Percentiles rank a stretch among this genome's conserved stretches.
Conservation (phyloP, 2,888 invertebrate species). For the Meteorus colon region DNA sequence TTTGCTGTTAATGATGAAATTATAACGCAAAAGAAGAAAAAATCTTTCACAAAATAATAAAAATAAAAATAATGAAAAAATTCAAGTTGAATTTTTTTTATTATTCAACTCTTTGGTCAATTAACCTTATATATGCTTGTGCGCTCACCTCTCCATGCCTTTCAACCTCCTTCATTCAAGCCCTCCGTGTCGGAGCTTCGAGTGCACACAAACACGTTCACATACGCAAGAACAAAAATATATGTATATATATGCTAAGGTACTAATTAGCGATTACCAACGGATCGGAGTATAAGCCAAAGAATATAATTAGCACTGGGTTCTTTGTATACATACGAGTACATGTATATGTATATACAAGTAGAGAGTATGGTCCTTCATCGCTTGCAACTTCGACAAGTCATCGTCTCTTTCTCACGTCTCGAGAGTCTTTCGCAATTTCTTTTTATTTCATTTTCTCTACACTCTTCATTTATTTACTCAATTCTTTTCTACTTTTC, state of each 20-base stretch:
- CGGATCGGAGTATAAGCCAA: constrained; percentile 55
- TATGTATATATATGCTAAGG: constrained; percentile 33
- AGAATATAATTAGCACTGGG: constrained; percentile 65
- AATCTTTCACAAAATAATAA: no score
- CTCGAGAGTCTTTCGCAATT: constrained; percentile 40
- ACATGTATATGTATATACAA: constrained; percentile 15
- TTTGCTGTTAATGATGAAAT: no score
- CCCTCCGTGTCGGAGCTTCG: constrained; percentile 48
- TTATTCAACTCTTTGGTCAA: constrained; percentile 4
- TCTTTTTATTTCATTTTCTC: not conserved
- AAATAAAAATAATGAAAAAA: no score
- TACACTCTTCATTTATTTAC: not conserved
- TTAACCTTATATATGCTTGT: constrained; percentile 2
- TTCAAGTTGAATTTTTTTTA: not conserved
- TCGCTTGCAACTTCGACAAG: constrained; percentile 5
- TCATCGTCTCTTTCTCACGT: constrained; percentile 35
- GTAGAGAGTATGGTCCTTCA: constrained; percentile 13
- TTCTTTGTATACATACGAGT: constrained; percentile 46
- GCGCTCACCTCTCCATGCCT: constrained; percentile 30
- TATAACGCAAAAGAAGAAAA: no score
- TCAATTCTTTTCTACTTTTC: not conserved
- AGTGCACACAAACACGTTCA: constrained; percentile 47
- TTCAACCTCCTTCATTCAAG: constrained; percentile 5
- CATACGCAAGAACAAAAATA: not conserved
- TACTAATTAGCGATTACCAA: constrained; percentile 66